Conservation (phyloP, 2,113 vertebrate species). For the Macrotis lagotis region DNA sequence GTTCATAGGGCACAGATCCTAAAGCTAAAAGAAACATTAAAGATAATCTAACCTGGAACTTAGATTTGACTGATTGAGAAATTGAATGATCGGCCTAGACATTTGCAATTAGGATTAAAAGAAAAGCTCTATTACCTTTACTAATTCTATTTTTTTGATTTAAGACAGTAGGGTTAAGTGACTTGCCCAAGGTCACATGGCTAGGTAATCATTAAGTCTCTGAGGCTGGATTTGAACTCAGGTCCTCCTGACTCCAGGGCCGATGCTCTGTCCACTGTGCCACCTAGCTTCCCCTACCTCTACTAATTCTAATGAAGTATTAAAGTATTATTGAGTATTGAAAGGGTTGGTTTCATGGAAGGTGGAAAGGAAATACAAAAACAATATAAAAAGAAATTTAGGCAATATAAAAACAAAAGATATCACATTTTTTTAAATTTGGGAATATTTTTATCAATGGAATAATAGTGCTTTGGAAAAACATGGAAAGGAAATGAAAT, state of each 20-base stretch:
- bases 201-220: no score
- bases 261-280: no score
- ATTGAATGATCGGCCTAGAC: not conserved
- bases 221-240: no score
- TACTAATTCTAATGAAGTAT: no score
- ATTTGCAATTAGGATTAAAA: not conserved
- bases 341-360: not conserved
- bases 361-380: not conserved
- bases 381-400: not conserved
- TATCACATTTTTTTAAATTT: not conserved
- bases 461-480: not conserved
- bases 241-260: no score
- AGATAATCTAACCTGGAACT: not conserved
- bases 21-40: not conserved
- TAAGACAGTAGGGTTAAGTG: no score
- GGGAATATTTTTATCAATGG: not conserved
- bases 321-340: no score
- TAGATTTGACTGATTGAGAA: not conserved
- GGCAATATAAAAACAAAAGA: not conserved
- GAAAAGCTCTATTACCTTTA: not conserved
- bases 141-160: no score
- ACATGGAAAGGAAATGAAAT: not conserved
- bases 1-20: not conserved
- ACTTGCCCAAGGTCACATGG: no score
- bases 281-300: no score